Base-by-base conservation (phyloP, 2,888 invertebrate species). In the Xylophagus ater region DNA sequence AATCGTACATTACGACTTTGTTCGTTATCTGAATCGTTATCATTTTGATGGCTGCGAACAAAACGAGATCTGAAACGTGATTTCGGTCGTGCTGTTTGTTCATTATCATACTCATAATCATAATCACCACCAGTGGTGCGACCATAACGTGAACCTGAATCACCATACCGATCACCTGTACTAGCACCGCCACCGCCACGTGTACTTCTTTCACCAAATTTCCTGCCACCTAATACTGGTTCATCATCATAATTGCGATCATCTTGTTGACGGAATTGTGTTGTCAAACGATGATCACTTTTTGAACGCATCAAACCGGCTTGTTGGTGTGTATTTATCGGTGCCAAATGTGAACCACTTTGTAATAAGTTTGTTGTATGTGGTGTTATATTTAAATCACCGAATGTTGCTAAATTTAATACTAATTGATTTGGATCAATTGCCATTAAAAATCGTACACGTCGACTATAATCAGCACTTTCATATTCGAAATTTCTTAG, bases 401-500 rank as follows among this genome's bases (percentile, higher is more conserved):
- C 94, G 54, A 80, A 92, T 43, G 85, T 82, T 34, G 86, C 81
- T 21, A 94, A 80, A 54, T 90, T 89, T 55, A 84, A 71, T 2
- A 89, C 86, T 51, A 90, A 68, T 62, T 87, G 85, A 59, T 92
- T 90, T 3, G 93, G 89, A 65, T 94, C 94, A 57, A 88, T 88
- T 19, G 86, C 83, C 71, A 88, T 81, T 37, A 84, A 73, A 66
- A 92, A 87, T 48, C 87, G 74, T 48, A 89, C 81, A 52, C 86
- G 77, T 46, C 90, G 74, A 46, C 77, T 81, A 58, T 88, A 90
- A 65, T 92, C 90, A 37, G 82, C 81, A 46, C 84, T 86, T 67
- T 94, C 94, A 55, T 90, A 87, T 64, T 93, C 92, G 57, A 92
- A 93, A 68, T 89, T 90, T 55, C 87, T 74, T 50, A 96, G 78